phyloP scores from a whole-genome alignment of 2,113 vertebrate genomes.

The Sturnus vulgaris region DNA sequence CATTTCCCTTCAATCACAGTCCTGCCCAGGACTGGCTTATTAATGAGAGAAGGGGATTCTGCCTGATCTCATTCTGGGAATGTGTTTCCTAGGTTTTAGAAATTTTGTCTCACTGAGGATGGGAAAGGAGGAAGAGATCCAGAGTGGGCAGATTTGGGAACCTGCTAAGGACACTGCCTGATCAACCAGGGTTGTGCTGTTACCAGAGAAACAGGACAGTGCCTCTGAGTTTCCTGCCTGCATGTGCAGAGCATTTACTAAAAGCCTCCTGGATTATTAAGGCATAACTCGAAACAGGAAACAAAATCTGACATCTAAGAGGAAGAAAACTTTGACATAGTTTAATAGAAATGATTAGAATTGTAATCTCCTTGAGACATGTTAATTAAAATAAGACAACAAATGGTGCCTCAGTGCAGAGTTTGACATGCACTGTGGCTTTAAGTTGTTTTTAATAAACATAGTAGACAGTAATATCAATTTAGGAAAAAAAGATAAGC shows the following conservation, averaged over 20 bases:
- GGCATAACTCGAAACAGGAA: background rate
- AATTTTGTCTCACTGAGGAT: background rate
- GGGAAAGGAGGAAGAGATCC: background rate
- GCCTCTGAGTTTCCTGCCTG: background rate
- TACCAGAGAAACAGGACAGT: background rate
- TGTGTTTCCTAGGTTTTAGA: background rate
- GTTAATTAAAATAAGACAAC: constrained; percentile 46
- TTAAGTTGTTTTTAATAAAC: constrained; percentile 67
- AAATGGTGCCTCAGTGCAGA: background rate
- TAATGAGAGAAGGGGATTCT: background rate
- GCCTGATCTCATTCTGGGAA: background rate
- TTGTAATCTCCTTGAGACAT: constrained; percentile 6
- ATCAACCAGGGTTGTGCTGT: background rate
- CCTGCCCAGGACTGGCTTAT: background rate
- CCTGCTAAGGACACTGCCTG: background rate
- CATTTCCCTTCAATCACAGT: background rate
- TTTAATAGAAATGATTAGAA: constrained; percentile 32
- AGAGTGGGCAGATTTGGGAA: background rate
- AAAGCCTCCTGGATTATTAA: background rate
- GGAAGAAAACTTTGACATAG: background rate
- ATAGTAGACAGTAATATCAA: constrained; percentile 46
- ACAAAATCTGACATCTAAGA: background rate
- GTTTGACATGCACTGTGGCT: constrained; percentile 27
- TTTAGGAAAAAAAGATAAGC: constrained; percentile 58
- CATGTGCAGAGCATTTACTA: background rate